Base-by-base conservation (phyloP, 2,888 invertebrate genomes). In the Thyatira batis region DNA sequence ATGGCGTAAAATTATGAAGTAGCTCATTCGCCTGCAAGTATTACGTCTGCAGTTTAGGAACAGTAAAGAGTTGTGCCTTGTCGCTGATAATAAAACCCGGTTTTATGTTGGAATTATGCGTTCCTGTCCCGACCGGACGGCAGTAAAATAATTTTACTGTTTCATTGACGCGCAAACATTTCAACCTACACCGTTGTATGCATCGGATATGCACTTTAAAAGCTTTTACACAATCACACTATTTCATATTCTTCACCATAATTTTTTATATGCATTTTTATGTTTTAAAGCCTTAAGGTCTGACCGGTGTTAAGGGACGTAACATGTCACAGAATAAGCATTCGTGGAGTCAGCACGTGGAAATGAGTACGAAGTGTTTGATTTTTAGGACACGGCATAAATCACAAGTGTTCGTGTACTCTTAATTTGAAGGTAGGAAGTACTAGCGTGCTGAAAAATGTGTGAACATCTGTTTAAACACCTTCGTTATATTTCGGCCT, bases 81-180 rank as follows among this genome's bases (percentile, higher is more conserved):
- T 77, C 61, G 71, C 56, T 59, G 73, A 75, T 73, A 80, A 78
- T 88, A 85, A 88, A 86, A 81, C 65, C 61, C 53, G 62, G 72
- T 80, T 85, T 88, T 81, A 88, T 78, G 81, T 69, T 61, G 50
- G 69, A 78, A 88, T 86, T 86, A 87, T 85, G 80, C 85, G 71
- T 77, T 74, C 54, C 65, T 67, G 73, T 71, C 59, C 70, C 65
- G 63, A 73, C 73, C 68, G 73, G 79, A 75, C 75, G 73, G 67
- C 61, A 69, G 67, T 88, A 80, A 86, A 86, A 53, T 70, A 63
- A 75, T 80, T 86, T 87, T 83, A 88, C 71, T 76, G 79, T 82
- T 75, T 61, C 67, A 71, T 70, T 79, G 84, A 81, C 81, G 75
- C 71, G 68, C 67, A 58, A 67, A 65, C 67, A 57, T 62, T 58